phyloP scores from a whole-genome alignment of 2,113 vertebrate species.

The Zapus hudsonius region DNA sequence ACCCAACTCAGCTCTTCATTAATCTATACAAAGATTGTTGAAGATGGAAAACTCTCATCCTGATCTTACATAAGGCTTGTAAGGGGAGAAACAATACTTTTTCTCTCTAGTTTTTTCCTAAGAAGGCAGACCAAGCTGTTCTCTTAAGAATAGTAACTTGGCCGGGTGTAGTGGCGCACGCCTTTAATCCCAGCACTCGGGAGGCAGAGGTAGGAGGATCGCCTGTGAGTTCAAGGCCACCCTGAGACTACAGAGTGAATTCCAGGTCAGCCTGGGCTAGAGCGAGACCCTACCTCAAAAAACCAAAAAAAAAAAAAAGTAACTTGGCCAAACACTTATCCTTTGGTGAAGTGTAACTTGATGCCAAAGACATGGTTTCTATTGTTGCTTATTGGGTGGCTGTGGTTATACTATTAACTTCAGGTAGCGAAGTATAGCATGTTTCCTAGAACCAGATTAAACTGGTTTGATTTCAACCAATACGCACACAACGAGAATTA shows the following conservation, averaged over 20 bases:
- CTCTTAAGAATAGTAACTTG: slow-evolving; percentile 46
- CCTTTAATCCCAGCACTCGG: too few relatives aligned
- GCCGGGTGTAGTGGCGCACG: too few relatives aligned
- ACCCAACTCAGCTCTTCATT: too few relatives aligned
- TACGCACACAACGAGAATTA: slow-evolving; percentile 40
- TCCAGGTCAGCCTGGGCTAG: too few relatives aligned
- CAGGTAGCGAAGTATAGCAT: slow-evolving; percentile 34
- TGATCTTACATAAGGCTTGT: background rate
- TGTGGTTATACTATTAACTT: slow-evolving; percentile 33
- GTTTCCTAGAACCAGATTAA: slow-evolving; percentile 59
- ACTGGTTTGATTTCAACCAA: slow-evolving; percentile 48
- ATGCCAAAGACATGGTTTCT: slow-evolving; percentile 48
- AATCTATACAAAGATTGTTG: too few relatives aligned
- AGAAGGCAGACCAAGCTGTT: background rate
- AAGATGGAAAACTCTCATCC: too few relatives aligned
- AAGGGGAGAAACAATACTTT: slow-evolving; percentile 31
- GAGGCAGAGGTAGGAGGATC: too few relatives aligned
- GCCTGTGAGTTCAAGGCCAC: too few relatives aligned
- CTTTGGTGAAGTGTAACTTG: slow-evolving; percentile 46
- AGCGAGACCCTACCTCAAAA: too few relatives aligned
- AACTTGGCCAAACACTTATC: slow-evolving; percentile 13
- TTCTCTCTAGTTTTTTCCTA: background rate
- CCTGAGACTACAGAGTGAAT: too few relatives aligned
- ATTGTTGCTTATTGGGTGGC: slow-evolving; percentile 63
- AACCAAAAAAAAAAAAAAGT: too few relatives aligned